Conservation (phyloP, 2,888 invertebrate genomes). For the Fissipunctia ypsillon region DNA sequence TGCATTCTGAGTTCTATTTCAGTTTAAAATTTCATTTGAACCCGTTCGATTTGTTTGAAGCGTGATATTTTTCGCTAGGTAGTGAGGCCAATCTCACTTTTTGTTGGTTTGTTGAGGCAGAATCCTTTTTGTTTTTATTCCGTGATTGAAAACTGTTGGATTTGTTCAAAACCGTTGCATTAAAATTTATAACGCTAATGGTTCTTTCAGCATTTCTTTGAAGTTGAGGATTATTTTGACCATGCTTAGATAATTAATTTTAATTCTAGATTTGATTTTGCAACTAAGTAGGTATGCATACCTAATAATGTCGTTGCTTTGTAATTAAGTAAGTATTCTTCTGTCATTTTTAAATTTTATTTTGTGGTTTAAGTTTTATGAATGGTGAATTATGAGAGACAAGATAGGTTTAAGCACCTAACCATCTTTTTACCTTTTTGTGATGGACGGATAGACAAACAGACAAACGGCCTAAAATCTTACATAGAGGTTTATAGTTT, state of each 20-base stretch:
- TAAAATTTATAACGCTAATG: not conserved
- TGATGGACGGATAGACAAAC: not conserved
- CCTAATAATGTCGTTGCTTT: not conserved
- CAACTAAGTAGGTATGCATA: not conserved
- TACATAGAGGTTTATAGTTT: not conserved
- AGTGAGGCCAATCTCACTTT: not conserved
- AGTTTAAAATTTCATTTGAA: conserved; percentile 63
- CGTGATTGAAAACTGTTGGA: conserved; percentile 6
- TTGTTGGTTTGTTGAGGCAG: conserved; percentile 4
- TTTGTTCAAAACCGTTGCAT: not conserved
- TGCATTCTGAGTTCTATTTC: conserved; percentile 58
- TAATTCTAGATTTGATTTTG: not conserved
- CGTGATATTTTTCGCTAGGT: conserved; percentile 28
- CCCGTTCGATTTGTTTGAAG: conserved; percentile 43
- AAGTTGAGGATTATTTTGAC: not conserved
- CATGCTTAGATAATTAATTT: not conserved
- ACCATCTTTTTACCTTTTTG: not conserved
- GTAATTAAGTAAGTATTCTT: not conserved
- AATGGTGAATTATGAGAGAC: no score
- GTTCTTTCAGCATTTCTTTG: not conserved
- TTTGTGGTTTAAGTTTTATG: not conserved
- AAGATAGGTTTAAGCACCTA: not conserved
- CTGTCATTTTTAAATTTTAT: not conserved
- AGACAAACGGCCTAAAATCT: not conserved
- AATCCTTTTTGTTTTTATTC: conserved; percentile 7